phyloP scores from a whole-genome alignment of 1,140 invertebrate species.

The Sarcophaga bullata region DNA sequence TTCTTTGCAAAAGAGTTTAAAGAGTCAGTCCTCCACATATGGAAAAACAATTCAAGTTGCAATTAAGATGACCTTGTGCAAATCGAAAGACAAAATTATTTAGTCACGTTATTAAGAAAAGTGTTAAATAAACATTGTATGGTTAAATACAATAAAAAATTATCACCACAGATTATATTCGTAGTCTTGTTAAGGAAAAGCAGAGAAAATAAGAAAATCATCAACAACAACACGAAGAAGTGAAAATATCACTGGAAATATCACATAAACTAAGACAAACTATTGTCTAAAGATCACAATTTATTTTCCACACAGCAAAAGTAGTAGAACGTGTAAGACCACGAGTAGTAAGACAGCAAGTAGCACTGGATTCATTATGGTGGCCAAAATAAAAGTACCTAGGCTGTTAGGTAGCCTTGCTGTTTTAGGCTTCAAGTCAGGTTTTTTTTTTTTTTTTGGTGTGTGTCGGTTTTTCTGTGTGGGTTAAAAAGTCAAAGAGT shows the following conservation, averaged over 20 bases:
- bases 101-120: slow-evolving; percentile 16
- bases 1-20: too few relatives aligned
- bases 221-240: too few relatives aligned
- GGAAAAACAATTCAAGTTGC: background rate
- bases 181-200: background rate
- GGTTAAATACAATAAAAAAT: too few relatives aligned
- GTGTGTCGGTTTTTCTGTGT: too few relatives aligned
- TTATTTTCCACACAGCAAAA: slow-evolving; percentile 20
- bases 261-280: background rate
- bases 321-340: background rate
- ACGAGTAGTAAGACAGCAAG: background rate
- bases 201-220: too few relatives aligned
- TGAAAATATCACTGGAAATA: background rate
- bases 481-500: too few relatives aligned
- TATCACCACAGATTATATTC: too few relatives aligned
- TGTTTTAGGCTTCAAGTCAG: background rate
- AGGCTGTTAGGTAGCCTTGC: too few relatives aligned
- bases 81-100: background rate
- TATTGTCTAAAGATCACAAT: slow-evolving; percentile 16
- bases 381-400: background rate
- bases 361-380: background rate
- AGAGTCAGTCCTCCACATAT: too few relatives aligned
- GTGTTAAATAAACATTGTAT: background rate
- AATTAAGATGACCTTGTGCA: slow-evolving; percentile 3
- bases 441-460: background rate